A percentile compares a stretch with the other conserved stretches of the same genome.
These are phyloP conservation scores for Mystacides longicornis DNA, from an alignment of 2,888 invertebrate species.

Conservation along the genomic window DNA sequence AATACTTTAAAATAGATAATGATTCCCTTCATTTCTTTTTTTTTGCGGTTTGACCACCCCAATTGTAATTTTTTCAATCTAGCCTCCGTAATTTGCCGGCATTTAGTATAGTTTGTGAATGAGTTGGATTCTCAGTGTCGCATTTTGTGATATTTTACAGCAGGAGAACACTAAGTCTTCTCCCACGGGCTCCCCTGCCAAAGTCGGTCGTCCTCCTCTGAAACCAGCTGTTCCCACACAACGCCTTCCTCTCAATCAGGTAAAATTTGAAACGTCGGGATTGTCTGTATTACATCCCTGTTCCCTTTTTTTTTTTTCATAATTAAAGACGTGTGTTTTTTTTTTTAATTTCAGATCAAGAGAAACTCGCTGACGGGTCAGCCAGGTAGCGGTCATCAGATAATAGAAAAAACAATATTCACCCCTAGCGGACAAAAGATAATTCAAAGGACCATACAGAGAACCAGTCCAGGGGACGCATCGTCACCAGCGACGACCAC, in stretches of 20 bases:
- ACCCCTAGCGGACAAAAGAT: slow-evolving; percentile 50
- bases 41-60: too few relatives aligned
- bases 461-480: slow-evolving; percentile 26
- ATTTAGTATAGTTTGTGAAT: too few relatives aligned
- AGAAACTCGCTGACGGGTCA: slow-evolving; percentile 12
- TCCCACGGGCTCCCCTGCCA: not conserved
- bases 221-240: slow-evolving; percentile 15
- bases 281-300: not conserved
- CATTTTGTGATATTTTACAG: too few relatives aligned
- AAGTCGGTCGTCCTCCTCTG: slow-evolving; percentile 14
- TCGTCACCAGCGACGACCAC: slow-evolving; percentile 19
- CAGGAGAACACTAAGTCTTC: not conserved
- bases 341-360: slow-evolving; percentile 15
- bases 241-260: slow-evolving; percentile 17
- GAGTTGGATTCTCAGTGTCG: too few relatives aligned
- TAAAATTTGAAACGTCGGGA: not conserved
- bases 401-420: slow-evolving; percentile 47
- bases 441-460: slow-evolving; percentile 45
- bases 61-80: too few relatives aligned
- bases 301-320: not conserved
- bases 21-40: too few relatives aligned
- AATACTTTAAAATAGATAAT: too few relatives aligned
- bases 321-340: not conserved
- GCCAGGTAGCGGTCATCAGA: slow-evolving; percentile 25
- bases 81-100: too few relatives aligned